Conservation (phyloP, 2,888 invertebrate species). For the Agonum fuliginosum region DNA sequence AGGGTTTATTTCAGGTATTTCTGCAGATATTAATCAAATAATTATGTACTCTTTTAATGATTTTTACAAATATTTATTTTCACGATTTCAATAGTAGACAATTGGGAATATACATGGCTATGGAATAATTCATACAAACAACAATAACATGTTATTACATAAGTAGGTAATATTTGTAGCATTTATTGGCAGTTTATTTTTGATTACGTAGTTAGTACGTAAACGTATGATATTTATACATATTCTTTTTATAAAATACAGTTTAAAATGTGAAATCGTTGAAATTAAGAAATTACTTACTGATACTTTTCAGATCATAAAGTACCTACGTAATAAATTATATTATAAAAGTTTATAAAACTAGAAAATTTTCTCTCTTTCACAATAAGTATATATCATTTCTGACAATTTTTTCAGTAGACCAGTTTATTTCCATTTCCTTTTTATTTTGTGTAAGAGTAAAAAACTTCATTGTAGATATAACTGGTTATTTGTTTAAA, state of each 20-base stretch:
- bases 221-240: constrained; percentile 15
- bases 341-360: constrained; percentile 34
- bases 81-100: constrained; percentile 8
- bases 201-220: constrained; percentile 5
- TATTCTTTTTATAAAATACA: neutral
- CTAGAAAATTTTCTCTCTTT: neutral
- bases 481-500: too few species aligned
- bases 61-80: constrained; percentile 30
- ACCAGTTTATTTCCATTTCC: neutral
- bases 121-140: constrained; percentile 7
- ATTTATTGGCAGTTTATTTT: constrained; percentile 18
- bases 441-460: neutral
- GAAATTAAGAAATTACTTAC: neutral
- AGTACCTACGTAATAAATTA: neutral
- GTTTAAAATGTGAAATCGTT: neutral
- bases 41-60: too few species aligned
- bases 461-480: neutral
- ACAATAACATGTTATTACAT: constrained; percentile 27
- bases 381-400: neutral
- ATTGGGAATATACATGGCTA: constrained; percentile 4
- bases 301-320: neutral
- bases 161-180: constrained; percentile 27
- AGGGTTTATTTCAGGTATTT: too few species aligned
- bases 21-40: neutral
- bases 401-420: constrained; percentile 10